phyloP scores from a whole-genome alignment of 2,113 vertebrate genomes.

The Apeltes quadracus region DNA sequence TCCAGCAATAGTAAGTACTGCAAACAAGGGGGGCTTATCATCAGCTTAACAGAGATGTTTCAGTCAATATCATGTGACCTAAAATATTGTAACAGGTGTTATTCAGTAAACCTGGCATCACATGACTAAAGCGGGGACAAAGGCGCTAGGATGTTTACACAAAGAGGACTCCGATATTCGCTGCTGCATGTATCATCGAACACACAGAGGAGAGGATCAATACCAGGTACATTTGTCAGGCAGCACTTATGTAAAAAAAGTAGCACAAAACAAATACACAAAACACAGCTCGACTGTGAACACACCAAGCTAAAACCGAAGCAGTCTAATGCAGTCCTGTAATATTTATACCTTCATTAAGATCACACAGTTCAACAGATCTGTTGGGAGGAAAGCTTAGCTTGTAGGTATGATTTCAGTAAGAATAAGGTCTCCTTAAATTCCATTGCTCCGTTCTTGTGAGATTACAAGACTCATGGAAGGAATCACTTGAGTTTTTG shows the following conservation, averaged over 20 bases:
- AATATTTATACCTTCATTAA: not conserved
- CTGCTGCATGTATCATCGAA: not conserved
- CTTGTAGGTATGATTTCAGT: not conserved
- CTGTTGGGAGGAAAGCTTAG: not conserved
- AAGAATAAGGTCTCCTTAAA: not conserved
- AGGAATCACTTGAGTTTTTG: not conserved
- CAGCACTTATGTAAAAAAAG: not conserved
- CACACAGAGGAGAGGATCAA: conserved; percentile 1
- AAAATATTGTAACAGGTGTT: not conserved
- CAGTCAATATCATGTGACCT: not conserved
- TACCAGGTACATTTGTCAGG: not conserved
- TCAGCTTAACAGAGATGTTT: not conserved
- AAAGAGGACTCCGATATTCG: conserved; percentile 4
- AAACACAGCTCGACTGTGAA: not conserved
- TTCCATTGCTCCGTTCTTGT: not conserved
- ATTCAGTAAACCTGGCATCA: not conserved
- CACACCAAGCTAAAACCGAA: not conserved
- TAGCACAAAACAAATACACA: not conserved
- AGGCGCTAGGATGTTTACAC: conserved; percentile 1
- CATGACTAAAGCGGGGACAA: not conserved
- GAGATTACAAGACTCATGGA: not conserved
- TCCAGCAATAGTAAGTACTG: conserved; percentile 92
- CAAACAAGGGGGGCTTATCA: conserved; percentile 2
- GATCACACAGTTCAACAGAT: not conserved
- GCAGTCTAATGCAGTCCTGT: not conserved